Base-by-base conservation (phyloP, 2,797 vertebrate species). In the Synaphobranchus kaupii region DNA sequence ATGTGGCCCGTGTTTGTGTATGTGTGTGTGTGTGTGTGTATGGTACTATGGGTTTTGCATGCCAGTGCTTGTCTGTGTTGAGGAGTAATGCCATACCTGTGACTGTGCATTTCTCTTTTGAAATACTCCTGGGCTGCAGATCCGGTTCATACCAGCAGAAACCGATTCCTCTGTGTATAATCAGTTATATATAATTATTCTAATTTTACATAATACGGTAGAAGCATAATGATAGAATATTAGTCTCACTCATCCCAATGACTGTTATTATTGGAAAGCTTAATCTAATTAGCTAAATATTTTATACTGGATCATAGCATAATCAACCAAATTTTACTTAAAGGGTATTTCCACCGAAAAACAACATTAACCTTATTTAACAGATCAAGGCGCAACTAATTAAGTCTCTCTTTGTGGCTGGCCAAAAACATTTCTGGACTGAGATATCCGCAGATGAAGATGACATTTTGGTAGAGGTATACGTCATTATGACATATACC, bases 21-120 rank as follows among this genome's bases (percentile, higher is more conserved):
- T 71, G 60, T 52, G 84, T 71, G 31, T 44, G 48, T 66, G 56
- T 56, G 84, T 71, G n/a, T n/a, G n/a, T 83, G 80, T 52, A 2
- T 39, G 39, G 1, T 1, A 2, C 1, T 39, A 39, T 17, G 10
- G 54, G 10, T 12, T 76, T 12, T 4, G 4, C 71, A 34, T 34
- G 71, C 71, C 31, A 34, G 28, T 8, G 34, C 28, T 34, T 76
- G 71, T 17, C 71, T 78, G 34, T 44, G 44, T 80, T 80, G 20
- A 47, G 22, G 20, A 47, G 39, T 80, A 47, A 25, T 25, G 76
- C 31, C 71, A 4, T 76, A 39, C 31, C 15, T 80, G 44, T n/a
- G 12, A 15, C 6, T 80, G n/a, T 48, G 39, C 44, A 10, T 25
- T 22, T 48, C 22, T 48, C 44, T 76, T 28, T 34, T 0, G 4